Percentiles rank a stretch among this genome's conserved stretches.
phyloP scores from a whole-genome alignment of 2,797 vertebrate species.

The Leptodactylus fallax region DNA sequence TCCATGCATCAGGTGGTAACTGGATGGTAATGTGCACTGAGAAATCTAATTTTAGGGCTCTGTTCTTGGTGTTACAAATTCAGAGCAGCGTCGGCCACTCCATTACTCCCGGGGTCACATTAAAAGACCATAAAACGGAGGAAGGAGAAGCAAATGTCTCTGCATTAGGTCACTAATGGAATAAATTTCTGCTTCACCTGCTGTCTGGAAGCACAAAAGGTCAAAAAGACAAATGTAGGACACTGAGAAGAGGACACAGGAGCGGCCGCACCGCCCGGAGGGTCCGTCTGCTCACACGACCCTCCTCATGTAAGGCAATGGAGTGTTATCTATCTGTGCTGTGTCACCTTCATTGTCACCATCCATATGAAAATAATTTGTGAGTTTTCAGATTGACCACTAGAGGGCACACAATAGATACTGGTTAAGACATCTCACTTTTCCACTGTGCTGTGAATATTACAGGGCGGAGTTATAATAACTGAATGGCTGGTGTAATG shows the following conservation, averaged over 20 bases:
- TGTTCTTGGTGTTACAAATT: constrained; percentile 5
- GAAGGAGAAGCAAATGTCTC: not conserved
- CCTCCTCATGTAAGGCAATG: too few relatives aligned
- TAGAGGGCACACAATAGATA: not conserved
- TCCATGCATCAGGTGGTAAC: not conserved
- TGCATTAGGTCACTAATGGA: not conserved
- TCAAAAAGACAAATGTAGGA: not conserved
- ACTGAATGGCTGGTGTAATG: too few relatives aligned
- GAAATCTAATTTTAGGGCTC: constrained; percentile 39
- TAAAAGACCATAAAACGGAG: constrained; percentile 21
- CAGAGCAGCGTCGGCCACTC: too few relatives aligned
- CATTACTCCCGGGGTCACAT: not conserved
- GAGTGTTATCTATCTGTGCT: not conserved
- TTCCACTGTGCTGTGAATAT: not conserved
- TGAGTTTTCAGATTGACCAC: not conserved
- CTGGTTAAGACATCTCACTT: not conserved
- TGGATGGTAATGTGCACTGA: not conserved
- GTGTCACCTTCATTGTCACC: too few relatives aligned
- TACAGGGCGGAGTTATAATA: too few relatives aligned
- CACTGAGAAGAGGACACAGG: not conserved
- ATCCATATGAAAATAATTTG: too few relatives aligned
- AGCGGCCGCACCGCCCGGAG: not conserved
- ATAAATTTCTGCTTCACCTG: constrained; percentile 18
- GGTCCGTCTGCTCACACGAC: not conserved
- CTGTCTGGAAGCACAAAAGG: not conserved